These are phyloP conservation scores for Margaritifera margaritifera DNA, from an alignment of 2,888 invertebrate species.

Conservation along the genomic window DNA sequence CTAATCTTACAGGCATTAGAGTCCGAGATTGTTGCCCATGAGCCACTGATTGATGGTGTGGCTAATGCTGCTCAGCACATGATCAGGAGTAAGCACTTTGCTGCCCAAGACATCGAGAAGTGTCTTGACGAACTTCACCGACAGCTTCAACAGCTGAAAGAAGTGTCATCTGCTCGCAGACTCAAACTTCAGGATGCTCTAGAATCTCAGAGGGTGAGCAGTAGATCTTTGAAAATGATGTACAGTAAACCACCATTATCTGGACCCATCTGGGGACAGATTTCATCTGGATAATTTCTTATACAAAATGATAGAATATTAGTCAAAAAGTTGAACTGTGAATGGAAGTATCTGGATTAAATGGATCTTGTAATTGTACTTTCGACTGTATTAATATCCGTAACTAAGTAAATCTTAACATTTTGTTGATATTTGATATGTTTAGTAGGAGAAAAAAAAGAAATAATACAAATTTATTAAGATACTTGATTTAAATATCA, in stretches of 20 bases:
- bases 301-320: not conserved
- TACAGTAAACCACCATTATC: not conserved
- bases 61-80: constrained; percentile 84
- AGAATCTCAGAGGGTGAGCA: constrained; percentile 84
- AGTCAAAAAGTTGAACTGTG: no score
- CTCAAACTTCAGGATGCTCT: constrained; percentile 85
- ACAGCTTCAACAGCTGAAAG: constrained; percentile 82
- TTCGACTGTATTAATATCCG: no score
- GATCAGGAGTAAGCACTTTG: constrained; percentile 89
- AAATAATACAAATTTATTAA: no score
- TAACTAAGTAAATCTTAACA: no score
- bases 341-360: not conserved
- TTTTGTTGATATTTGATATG: no score
- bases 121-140: constrained; percentile 81
- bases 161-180: constrained; percentile 76
- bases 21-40: constrained; percentile 89
- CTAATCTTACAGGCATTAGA: constrained; percentile 79
- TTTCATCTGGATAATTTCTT: no score
- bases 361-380: no score
- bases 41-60: constrained; percentile 86
- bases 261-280: not conserved
- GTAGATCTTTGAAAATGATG: constrained; percentile 31
- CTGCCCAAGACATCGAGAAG: constrained; percentile 82
- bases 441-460: no score
- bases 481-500: no score